Base-by-base conservation (phyloP, 2,113 vertebrate genomes). In the Nematolebias whitei region DNA sequence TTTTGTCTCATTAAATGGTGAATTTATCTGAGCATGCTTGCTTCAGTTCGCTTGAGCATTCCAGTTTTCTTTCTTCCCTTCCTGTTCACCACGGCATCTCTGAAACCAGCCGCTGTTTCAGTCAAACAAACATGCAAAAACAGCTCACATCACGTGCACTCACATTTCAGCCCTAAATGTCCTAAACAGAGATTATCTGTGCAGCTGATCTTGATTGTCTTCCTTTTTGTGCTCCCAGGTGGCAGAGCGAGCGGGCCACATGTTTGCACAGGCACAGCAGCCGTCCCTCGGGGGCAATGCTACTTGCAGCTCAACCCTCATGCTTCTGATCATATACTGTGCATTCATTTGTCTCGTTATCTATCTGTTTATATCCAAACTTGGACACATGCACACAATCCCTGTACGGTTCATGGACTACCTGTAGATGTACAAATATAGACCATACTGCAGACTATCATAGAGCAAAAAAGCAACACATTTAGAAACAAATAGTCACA, bases 181-280 rank as follows among this genome's bases (percentile, higher is more conserved):
- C 85, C 82, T 78, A 90, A 88, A 83, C 89, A 78, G 69, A 86
- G 84, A 87, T 90, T 89, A 92, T 90, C 92, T 84, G 76, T 35
- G 48, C 59, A 1, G 70, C 77, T 83, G 53, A 92, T 91, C 89
- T 85, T 81, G 87, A 86, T 89, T 89, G 88, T 90, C 80, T 90
- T 87, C 84, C 75, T 74, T 78, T 78, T 40, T 41, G 59, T 48
- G 57, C 87, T 89, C 79, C 85, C 80, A 74, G 83, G 85, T 86
- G 83, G 72, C 65, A 20, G 74, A 71, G 76, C 60, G 29, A 80
- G 32, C 32, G 68, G 85, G 62, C 82, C 87, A 68, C 89, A 76
- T 89, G 90, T 91, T 90, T 78, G 82, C 86, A 86, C 84, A 90
- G 85, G 83, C 87, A 75, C 85, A 80, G 78, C 76, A 24, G 76